Percentiles rank a stretch among this genome's conserved stretches.
Evolutionary conservation across 2,113 vertebrate genomes (phyloP).

Genomic region (Empidonax alnorum): DNA sequence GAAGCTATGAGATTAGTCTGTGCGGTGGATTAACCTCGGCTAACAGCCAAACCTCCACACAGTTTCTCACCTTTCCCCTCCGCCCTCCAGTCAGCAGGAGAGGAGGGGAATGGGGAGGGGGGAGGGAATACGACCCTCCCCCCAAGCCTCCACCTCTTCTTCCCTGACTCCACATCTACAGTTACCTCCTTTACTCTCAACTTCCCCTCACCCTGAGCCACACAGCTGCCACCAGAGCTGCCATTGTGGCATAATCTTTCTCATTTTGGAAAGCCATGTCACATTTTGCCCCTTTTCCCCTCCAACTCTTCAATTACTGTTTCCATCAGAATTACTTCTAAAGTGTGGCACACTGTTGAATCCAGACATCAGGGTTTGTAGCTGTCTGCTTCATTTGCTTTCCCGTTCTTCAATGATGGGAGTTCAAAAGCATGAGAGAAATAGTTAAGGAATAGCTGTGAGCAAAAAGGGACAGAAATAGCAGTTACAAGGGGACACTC

Average conservation of each 20-base stretch:
- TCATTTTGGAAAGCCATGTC: not conserved
- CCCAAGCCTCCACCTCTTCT: fast-evolving
- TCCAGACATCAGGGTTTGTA: not conserved
- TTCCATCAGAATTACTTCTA: not conserved
- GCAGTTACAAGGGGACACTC: not conserved
- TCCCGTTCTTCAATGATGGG: not conserved
- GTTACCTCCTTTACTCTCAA: not conserved
- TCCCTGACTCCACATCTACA: not conserved
- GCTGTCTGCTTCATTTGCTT: not conserved
- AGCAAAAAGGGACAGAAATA: not conserved
- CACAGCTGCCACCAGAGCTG: not conserved
- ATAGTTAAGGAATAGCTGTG: not conserved
- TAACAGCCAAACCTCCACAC: not conserved
- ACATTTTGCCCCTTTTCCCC: not conserved
- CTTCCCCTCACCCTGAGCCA: not conserved
- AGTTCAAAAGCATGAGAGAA: not conserved
- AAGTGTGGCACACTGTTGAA: not conserved
- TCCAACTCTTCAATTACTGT: not conserved
- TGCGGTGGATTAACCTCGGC: not conserved
- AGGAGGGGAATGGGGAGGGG: fast-evolving
- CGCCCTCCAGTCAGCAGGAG: not conserved
- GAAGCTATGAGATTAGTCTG: not conserved
- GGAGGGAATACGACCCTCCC: too few species aligned
- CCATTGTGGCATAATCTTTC: not conserved
- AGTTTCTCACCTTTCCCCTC: not conserved